Conservation (phyloP, 2,113 vertebrate species). For the Lipotes vexillifer region DNA sequence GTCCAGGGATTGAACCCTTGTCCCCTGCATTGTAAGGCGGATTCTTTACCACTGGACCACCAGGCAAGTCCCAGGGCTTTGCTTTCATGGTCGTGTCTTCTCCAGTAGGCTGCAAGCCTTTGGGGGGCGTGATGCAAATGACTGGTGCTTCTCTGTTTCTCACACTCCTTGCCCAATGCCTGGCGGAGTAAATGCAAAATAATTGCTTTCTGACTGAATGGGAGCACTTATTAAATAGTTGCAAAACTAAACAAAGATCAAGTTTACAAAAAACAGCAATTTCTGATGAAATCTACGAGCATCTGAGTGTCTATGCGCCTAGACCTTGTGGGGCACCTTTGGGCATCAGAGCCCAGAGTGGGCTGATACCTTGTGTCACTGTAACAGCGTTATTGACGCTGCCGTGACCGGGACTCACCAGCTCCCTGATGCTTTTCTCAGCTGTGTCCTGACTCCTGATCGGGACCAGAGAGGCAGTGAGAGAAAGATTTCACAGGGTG, state of each 20-base stretch:
- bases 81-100: background rate
- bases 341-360: background rate
- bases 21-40: too few relatives aligned
- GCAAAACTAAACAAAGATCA: background rate
- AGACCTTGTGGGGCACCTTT: too few relatives aligned
- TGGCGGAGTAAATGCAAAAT: background rate
- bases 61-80: background rate
- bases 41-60: too few relatives aligned
- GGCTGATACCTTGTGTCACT: rapidly evolving
- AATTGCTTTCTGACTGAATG: background rate
- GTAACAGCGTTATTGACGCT: too few relatives aligned
- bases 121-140: background rate
- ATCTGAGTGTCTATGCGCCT: background rate
- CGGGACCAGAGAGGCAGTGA: background rate
- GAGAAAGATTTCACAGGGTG: background rate
- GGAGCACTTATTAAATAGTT: background rate
- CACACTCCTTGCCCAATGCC: background rate
- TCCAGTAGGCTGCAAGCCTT: background rate
- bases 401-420: rapidly evolving
- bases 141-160: background rate
- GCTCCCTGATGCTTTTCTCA: background rate
- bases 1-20: too few relatives aligned
- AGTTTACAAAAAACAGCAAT: background rate
- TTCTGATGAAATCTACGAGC: background rate
- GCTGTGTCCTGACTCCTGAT: background rate